phyloP scores from a whole-genome alignment of 2,797 vertebrate species.

The Taenioides sp. region DNA sequence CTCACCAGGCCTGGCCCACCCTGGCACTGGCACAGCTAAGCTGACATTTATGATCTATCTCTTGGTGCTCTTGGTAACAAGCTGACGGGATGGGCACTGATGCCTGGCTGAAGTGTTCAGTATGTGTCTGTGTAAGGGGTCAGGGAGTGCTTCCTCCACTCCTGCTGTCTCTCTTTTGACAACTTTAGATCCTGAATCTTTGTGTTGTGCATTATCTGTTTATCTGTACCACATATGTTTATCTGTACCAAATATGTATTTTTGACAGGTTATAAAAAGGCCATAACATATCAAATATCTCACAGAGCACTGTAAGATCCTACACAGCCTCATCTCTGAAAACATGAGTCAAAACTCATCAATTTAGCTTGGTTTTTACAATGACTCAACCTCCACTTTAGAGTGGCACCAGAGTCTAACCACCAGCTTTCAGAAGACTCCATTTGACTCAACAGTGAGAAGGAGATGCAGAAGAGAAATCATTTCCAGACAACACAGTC shows the following conservation, averaged over 20 bases:
- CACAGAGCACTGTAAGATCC: not conserved
- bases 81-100: slow-evolving; percentile 60
- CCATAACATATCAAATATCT: not conserved
- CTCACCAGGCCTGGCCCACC: slow-evolving; percentile 55
- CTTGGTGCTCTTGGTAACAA: slow-evolving; percentile 70
- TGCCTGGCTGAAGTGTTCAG: slow-evolving; percentile 15
- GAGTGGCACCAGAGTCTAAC: slow-evolving; percentile 14
- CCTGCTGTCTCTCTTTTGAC: not conserved
- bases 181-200: not conserved
- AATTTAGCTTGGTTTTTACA: slow-evolving; percentile 17
- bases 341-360: slow-evolving; percentile 30
- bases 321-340: not conserved
- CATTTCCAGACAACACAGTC: not conserved
- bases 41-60: slow-evolving; percentile 70
- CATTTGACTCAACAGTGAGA: slow-evolving; percentile 52
- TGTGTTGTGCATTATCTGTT: not conserved
- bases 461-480: slow-evolving; percentile 20
- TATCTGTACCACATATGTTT: not conserved
- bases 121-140: slow-evolving; percentile 64
- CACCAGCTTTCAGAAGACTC: slow-evolving; percentile 16
- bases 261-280: not conserved
- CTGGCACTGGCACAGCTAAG: slow-evolving; percentile 59
- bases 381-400: slow-evolving; percentile 40
- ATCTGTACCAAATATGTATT: not conserved
- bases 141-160: slow-evolving; percentile 38